These are phyloP conservation scores for Galeopterus variegatus DNA, from an alignment of 2,113 vertebrate genomes.

Conservation along the genomic window DNA sequence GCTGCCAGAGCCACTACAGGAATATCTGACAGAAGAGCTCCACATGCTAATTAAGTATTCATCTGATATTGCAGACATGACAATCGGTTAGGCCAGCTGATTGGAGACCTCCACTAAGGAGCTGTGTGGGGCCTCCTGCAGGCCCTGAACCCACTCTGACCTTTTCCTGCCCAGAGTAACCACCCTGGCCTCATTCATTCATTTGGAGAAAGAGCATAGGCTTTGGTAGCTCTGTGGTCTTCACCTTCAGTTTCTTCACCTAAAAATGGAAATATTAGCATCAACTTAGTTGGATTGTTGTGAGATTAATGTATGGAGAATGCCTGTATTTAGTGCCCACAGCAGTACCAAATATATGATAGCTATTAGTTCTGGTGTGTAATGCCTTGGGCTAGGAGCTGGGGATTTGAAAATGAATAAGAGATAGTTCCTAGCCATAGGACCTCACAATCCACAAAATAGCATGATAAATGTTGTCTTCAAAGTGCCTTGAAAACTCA, in stretches of 20 bases:
- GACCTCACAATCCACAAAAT: not conserved
- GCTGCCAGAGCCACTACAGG: not conserved
- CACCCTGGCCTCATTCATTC: not conserved
- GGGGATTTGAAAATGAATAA: not conserved
- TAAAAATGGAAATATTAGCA: slow-evolving; percentile 7
- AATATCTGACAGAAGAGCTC: not conserved
- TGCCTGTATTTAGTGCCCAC: not conserved
- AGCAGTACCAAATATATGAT: not conserved
- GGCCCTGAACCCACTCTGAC: not conserved
- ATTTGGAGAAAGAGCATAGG: not conserved
- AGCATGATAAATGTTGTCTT: not conserved
- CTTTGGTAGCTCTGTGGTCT: not conserved
- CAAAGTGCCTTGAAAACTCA: not conserved
- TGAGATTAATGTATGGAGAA: not conserved
- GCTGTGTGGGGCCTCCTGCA: not conserved
- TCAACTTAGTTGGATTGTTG: not conserved
- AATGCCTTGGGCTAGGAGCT: not conserved
- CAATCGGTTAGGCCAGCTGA: not conserved
- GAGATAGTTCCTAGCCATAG: not conserved
- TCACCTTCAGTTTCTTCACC: not conserved
- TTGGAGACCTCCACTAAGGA: not conserved
- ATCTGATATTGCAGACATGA: not conserved
- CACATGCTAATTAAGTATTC: not conserved
- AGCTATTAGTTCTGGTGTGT: slow-evolving; percentile 1
- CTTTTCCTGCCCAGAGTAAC: not conserved